Evolutionary conservation across 2,888 invertebrate species (phyloP).

Genomic region (Sinohyriopsis cumingii): DNA sequence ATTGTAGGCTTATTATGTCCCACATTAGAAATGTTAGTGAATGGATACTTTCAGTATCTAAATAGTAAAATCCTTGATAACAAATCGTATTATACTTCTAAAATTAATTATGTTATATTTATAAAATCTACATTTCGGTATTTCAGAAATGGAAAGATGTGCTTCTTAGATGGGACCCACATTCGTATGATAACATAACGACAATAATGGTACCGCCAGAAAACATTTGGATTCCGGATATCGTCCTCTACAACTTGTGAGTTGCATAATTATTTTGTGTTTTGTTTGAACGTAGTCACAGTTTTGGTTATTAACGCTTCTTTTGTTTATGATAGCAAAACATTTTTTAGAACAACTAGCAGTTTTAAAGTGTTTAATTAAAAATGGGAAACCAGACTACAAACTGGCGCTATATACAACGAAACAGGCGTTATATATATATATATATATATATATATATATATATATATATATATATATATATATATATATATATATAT

Average conservation of each 20-base stretch:
- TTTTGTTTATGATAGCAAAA: no score
- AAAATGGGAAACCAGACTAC: no score
- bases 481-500: no score
- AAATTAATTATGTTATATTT: not conserved
- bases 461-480: no score
- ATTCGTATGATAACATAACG: slow-evolving; percentile 43
- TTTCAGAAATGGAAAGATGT: slow-evolving; percentile 67
- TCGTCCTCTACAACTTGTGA: slow-evolving; percentile 62
- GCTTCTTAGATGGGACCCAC: slow-evolving; percentile 64
- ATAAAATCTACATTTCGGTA: not conserved
- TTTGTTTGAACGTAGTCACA: not conserved
- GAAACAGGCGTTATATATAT: not conserved
- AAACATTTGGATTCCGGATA: slow-evolving; percentile 59
- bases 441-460: no score
- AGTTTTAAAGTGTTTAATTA: no score
- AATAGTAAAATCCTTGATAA: no score
- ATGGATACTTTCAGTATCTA: not conserved
- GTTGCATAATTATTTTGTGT: slow-evolving; percentile 15
- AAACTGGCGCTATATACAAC: no score
- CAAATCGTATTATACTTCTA: no score
- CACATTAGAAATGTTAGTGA: no score
- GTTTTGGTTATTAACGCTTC: no score
- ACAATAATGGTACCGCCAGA: slow-evolving; percentile 53
- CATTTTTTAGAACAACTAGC: no score
- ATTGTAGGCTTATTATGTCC: not conserved